Evolutionary conservation across 1,140 invertebrate species (phyloP).

Genomic region (Ooceraea biroi): DNA sequence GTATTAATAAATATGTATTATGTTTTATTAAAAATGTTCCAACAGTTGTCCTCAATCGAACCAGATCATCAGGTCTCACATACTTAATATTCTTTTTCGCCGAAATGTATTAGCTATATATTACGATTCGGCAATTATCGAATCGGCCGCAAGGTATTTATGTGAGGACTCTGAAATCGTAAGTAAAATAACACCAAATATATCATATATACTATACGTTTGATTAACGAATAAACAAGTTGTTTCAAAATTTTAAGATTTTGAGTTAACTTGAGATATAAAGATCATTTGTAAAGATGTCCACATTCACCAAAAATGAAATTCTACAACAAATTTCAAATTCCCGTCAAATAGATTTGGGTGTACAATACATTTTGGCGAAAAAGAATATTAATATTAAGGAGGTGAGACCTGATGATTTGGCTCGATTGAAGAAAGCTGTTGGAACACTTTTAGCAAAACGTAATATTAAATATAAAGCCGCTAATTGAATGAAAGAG

Average conservation of each 20-base stretch:
- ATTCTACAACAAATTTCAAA: background rate
- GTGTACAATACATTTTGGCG: background rate
- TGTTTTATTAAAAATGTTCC: background rate
- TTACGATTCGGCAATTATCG: background rate
- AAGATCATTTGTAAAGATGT: background rate
- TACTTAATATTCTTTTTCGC: background rate
- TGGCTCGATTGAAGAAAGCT: background rate
- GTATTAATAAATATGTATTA: slow-evolving; percentile 14
- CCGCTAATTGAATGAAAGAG: slow-evolving; percentile 2
- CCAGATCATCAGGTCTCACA: background rate
- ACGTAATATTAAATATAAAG: background rate
- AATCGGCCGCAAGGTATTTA: background rate
- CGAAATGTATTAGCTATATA: slow-evolving; percentile 5
- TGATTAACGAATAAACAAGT: background rate
- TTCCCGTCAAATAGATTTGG: background rate
- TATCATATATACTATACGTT: background rate
- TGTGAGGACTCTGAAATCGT: background rate
- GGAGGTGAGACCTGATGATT: background rate
- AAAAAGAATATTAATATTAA: slow-evolving; percentile 3
- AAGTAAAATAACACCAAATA: background rate
- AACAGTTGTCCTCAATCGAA: background rate
- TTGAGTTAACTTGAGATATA: background rate
- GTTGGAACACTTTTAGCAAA: background rate
- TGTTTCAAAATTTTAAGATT: background rate
- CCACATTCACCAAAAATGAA: background rate